Percentiles rank a stretch among this genome's conserved stretches.
phyloP scores from a whole-genome alignment of 2,888 invertebrate genomes.

The Oscheius onirici region DNA sequence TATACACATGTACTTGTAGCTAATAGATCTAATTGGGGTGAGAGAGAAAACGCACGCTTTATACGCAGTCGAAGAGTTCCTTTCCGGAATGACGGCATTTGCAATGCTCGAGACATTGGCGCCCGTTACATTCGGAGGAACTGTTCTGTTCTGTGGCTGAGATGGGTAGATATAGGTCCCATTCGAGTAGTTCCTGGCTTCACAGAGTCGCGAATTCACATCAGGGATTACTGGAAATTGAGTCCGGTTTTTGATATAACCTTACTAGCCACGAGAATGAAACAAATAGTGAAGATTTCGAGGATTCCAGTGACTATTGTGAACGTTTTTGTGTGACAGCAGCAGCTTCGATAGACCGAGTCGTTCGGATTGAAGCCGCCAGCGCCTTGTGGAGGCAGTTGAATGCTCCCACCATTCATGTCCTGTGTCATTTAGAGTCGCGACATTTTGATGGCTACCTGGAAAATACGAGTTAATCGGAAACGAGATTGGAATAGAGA shows the following conservation, averaged over 20 bases:
- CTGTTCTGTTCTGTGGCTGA: too few relatives aligned
- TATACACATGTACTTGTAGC: neutral
- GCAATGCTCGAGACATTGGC: too few relatives aligned
- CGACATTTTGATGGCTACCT: too few relatives aligned
- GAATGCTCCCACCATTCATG: neutral
- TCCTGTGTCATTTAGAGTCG: too few relatives aligned
- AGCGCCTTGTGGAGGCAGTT: slow-evolving; percentile 4
- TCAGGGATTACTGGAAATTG: slow-evolving; percentile 55
- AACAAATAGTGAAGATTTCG: slow-evolving; percentile 68
- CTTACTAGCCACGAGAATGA: slow-evolving; percentile 66
- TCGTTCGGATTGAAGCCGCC: slow-evolving; percentile 56
- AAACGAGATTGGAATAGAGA: too few relatives aligned
- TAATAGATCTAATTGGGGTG: neutral
- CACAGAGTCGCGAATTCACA: slow-evolving; percentile 52
- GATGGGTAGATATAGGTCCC: neutral
- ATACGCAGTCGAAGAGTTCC: neutral
- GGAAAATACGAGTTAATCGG: too few relatives aligned
- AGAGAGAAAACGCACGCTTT: neutral
- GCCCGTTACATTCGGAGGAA: too few relatives aligned
- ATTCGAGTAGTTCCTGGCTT: neutral
- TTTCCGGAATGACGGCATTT: neutral
- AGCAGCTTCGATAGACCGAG: slow-evolving; percentile 48
- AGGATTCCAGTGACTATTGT: slow-evolving; percentile 63
- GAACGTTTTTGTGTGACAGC: slow-evolving; percentile 62
- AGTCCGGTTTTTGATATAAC: neutral